Conservation (phyloP, 2,888 invertebrate species). For the Ichneumoninae sp. region DNA sequence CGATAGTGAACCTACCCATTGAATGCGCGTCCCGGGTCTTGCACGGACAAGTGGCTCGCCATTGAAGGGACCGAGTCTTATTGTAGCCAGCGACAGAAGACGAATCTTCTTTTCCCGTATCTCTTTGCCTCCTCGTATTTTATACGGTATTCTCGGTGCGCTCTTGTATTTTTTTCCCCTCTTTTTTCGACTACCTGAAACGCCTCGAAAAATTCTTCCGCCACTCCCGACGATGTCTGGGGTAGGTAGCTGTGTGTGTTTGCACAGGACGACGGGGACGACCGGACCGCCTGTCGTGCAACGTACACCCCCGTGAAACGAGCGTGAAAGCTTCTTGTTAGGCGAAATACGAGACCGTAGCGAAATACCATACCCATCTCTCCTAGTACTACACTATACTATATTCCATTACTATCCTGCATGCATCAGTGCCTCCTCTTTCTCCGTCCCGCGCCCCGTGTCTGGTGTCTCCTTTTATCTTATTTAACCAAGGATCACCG, state of each 20-base stretch:
- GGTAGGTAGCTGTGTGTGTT: conserved; percentile 56
- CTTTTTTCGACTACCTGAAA: conserved; percentile 27
- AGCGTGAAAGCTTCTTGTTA: conserved; percentile 72
- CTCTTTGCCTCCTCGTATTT: conserved; percentile 34
- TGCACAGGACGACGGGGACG: conserved; percentile 61
- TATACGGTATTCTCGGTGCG: conserved; percentile 1
- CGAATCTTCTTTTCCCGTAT: conserved; percentile 37
- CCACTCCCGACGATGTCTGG: background rate
- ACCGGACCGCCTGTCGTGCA: conserved; percentile 66
- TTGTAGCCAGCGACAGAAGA: conserved; percentile 32
- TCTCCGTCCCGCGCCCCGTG: conserved; percentile 3
- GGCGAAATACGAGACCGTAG: conserved; percentile 68
- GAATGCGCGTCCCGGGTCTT: background rate
- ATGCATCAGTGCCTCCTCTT: conserved; percentile 33
- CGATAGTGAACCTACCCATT: conserved; percentile 13
- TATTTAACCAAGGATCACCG: conserved; percentile 45
- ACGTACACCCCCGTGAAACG: conserved; percentile 67
- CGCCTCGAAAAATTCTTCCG: conserved; percentile 47
- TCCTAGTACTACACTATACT: conserved; percentile 16
- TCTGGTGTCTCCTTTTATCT: conserved; percentile 11
- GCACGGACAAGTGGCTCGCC: conserved; percentile 36
- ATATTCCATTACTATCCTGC: conserved; percentile 41
- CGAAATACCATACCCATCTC: conserved; percentile 52
- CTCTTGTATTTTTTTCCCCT: background rate
- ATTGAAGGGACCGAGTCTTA: conserved; percentile 19